These are phyloP conservation scores for Brachyopa scutellaris DNA, from an alignment of 2,888 invertebrate species.

Conservation along the genomic window DNA sequence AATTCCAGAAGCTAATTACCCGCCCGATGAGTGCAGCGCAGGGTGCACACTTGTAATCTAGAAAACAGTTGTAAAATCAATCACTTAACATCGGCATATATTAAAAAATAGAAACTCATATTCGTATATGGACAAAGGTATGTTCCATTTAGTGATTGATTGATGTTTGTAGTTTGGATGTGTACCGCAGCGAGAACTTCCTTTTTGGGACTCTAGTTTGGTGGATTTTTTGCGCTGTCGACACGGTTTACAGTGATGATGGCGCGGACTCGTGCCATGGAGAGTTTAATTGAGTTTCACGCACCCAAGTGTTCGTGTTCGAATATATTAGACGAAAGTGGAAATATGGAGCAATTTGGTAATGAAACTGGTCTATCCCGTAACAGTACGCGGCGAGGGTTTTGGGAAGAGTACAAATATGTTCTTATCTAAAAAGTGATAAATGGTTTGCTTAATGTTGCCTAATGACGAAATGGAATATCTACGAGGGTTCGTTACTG, in stretches of 20 bases:
- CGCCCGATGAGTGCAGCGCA: slow-evolving; percentile 3
- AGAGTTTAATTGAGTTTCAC: slow-evolving; percentile 64
- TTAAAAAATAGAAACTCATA: neutral
- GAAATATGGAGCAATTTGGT: slow-evolving; percentile 35
- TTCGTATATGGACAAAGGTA: slow-evolving; percentile 17
- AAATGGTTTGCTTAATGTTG: no score
- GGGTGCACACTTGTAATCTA: slow-evolving; percentile 32
- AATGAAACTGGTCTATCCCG: no score
- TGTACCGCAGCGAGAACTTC: slow-evolving; percentile 48
- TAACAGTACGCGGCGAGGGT: no score
- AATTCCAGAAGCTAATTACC: slow-evolving; percentile 69
- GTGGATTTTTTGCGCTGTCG: slow-evolving; percentile 27
- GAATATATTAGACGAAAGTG: slow-evolving; percentile 52
- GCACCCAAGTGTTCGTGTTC: slow-evolving; percentile 37
- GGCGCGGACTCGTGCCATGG: slow-evolving; percentile 53
- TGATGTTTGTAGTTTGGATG: slow-evolving; percentile 12
- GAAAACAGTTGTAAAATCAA: slow-evolving; percentile 66
- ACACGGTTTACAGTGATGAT: slow-evolving; percentile 38
- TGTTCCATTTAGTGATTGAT: slow-evolving; percentile 1
- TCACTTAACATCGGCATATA: slow-evolving; percentile 59
- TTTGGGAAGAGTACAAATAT: no score
- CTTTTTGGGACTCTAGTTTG: slow-evolving; percentile 54
- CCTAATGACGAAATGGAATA: no score
- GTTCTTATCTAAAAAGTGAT: no score
- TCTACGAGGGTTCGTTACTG: no score